Evolutionary conservation across 1,140 invertebrate species (phyloP), one percentile per base, ranked within the genome.

Genomic region (Drosophila mayri): DNA sequence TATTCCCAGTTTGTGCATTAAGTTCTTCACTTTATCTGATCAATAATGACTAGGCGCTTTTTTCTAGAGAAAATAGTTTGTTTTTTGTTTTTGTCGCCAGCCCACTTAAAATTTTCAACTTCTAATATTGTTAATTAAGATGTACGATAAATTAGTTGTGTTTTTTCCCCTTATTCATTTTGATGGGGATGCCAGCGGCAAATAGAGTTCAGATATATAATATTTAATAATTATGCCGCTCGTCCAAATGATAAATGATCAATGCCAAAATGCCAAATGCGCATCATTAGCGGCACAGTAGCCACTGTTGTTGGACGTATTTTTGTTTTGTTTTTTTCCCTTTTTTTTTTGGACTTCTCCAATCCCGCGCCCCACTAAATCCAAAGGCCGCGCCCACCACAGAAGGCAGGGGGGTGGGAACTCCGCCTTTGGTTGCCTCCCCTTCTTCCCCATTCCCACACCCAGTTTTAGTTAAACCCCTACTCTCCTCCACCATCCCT

Each of bases 161-260:
- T 25, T 16, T 35, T 62, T 18, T 20, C 25, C 40, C 30, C 22
- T 18, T 11, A 16, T 28, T 20, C n/a, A 62, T 49, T 55, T 32
- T 35, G 41, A 57, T 68, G 30, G 25, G 38, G 30, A 20, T 38
- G 65, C 44, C 37, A 28, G 16, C 8, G 11, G 20, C 28, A 35
- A 55, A 59, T 20, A 25, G 20, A 79, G 87, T 76, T 86, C 82
- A 86, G 64, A 81, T 85, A 73, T 52, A 55, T 55, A 55, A 55
- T 55, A 55, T 86, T 86, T 59, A 44, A 87, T 86, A 86, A 86
- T 86, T 87, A 86, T 79, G 63, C 61, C 61, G 62, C 55, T 50
- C 38, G 11, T 18, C 20, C n/a, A 28, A 44, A 76, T 76, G 73
- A 82, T 86, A 82, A 86, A 87, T 87, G 75, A 82, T 86, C 71